phyloP scores from a whole-genome alignment of 1,140 invertebrate genomes.

The Tetramorium alpestre region DNA sequence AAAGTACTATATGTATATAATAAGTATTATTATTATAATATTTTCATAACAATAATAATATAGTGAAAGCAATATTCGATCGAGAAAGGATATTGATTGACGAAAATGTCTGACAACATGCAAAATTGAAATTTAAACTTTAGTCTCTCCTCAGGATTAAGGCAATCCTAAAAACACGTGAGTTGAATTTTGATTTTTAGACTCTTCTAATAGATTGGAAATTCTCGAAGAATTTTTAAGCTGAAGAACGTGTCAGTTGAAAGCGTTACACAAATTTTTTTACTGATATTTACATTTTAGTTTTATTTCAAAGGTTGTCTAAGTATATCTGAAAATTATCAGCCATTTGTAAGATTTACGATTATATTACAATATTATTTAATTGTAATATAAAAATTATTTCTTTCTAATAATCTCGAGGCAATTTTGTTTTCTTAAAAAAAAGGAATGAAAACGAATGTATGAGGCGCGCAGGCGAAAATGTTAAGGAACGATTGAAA shows the following conservation, averaged over 20 bases:
- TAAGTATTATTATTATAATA: background rate
- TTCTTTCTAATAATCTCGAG: background rate
- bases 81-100: slow-evolving; percentile 14
- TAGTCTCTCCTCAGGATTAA: background rate
- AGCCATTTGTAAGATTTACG: background rate
- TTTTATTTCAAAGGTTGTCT: background rate
- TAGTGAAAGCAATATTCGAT: background rate
- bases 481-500: background rate
- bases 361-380: background rate
- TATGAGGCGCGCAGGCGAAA: background rate
- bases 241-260: background rate
- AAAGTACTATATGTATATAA: background rate
- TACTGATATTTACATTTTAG: background rate
- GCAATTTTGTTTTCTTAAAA: background rate
- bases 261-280: slow-evolving; percentile 3
- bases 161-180: background rate
- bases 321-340: background rate
- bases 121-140: slow-evolving; percentile 18
- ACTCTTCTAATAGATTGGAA: background rate
- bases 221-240: background rate
- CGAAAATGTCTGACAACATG: slow-evolving; percentile 6
- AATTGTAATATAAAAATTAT: background rate
- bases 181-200: slow-evolving; percentile 22
- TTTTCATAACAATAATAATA: too few species aligned
- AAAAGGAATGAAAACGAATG: background rate